phyloP scores from a whole-genome alignment of 2,797 vertebrate genomes.

The Pachyuromys duprasi region DNA sequence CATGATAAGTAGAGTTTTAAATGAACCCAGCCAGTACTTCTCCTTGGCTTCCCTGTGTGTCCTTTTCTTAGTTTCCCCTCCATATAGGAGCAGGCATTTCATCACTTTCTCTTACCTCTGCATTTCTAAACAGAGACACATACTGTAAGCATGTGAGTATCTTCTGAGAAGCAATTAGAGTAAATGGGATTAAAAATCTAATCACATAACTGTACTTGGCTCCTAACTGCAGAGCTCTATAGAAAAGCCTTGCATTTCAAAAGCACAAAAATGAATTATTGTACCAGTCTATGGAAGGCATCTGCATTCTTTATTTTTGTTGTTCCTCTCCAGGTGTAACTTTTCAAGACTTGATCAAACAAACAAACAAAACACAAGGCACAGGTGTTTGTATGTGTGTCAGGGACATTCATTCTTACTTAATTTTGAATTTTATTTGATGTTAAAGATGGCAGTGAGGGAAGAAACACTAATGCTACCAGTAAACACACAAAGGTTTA shows the following conservation, averaged over 20 bases:
- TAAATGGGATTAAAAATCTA: conserved; percentile 79
- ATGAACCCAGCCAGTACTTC: not conserved
- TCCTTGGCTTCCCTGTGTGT: not conserved
- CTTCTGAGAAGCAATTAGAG: conserved; percentile 79
- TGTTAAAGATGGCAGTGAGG: conserved; percentile 8
- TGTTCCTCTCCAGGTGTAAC: conserved; percentile 29
- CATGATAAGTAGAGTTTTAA: not conserved
- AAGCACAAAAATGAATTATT: conserved; percentile 72
- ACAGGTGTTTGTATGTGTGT: not conserved
- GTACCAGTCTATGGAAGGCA: not conserved
- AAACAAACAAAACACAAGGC: no score
- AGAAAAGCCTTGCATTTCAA: conserved; percentile 56
- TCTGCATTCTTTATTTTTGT: conserved; percentile 48
- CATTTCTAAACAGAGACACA: conserved; percentile 70
- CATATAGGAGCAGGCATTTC: conserved; percentile 54
- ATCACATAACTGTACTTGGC: conserved; percentile 72
- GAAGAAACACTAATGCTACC: not conserved
- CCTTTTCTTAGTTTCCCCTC: not conserved
- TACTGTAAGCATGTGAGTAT: conserved; percentile 72
- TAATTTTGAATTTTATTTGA: conserved; percentile 66
- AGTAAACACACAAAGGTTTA: conserved; percentile 14
- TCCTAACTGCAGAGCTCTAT: conserved; percentile 49
- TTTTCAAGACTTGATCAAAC: conserved; percentile 18
- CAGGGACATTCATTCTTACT: conserved; percentile 23
- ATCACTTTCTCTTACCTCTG: conserved; percentile 45